A percentile compares a stretch with the other conserved stretches of the same genome.
Evolutionary conservation across 2,113 vertebrate genomes (phyloP).

Genomic region (Typhlomys cinereus): DNA sequence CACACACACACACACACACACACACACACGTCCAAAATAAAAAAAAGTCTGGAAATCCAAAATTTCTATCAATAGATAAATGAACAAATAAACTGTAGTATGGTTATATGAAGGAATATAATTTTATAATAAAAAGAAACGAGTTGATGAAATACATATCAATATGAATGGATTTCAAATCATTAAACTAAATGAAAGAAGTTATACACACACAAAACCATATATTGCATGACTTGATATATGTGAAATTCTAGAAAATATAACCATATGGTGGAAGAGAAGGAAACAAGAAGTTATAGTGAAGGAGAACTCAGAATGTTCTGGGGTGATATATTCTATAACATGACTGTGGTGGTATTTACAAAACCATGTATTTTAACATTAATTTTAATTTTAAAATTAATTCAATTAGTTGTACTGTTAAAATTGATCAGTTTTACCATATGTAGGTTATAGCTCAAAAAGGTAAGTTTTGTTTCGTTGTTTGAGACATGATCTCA

Average conservation of each 20-base stretch:
- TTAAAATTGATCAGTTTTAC: slow-evolving; percentile 40
- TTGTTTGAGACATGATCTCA: neutral
- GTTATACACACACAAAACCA: neutral
- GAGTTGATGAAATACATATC: neutral
- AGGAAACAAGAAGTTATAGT: neutral
- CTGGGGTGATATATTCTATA: neutral
- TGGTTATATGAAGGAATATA: neutral
- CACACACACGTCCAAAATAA: too few relatives aligned
- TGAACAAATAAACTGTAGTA: neutral
- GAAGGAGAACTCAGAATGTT: neutral
- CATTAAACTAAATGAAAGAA: neutral
- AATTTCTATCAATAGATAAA: neutral
- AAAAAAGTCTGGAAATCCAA: neutral
- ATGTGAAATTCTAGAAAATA: neutral
- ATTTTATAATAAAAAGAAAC: neutral
- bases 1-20: too few relatives aligned
- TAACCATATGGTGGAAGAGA: neutral
- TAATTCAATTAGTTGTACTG: neutral
- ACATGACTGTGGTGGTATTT: neutral
- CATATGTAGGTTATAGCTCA: neutral
- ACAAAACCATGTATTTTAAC: neutral
- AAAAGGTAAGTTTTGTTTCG: neutral
- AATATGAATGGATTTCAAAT: neutral
- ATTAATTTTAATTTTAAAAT: too few relatives aligned
- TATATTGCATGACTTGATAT: neutral